Evolutionary conservation across 1,140 invertebrate species (phyloP).

Genomic region (Drosophila biarmipes): DNA sequence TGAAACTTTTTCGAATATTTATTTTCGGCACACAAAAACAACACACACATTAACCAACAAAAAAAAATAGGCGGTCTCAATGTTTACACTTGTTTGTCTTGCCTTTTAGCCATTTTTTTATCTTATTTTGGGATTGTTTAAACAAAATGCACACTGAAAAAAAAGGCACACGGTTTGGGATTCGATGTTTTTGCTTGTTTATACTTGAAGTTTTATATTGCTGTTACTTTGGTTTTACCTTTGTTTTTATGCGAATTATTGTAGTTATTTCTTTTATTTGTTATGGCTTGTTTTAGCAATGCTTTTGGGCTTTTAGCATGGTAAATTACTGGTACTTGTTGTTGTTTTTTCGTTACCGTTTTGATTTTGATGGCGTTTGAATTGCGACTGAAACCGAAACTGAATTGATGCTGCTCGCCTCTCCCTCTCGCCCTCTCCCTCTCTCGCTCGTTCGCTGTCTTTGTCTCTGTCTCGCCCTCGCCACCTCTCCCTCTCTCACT

Average conservation of each 20-base stretch:
- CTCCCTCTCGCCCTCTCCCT: slow-evolving; percentile 12
- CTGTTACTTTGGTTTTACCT: background rate
- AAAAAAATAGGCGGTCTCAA: slow-evolving; percentile 26
- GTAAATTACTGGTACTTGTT: slow-evolving; percentile 34
- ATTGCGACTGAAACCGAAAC: slow-evolving; percentile 79
- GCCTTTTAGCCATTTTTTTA: slow-evolving; percentile 15
- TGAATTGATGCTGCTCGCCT: slow-evolving; percentile 65
- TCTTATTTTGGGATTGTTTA: slow-evolving; percentile 47
- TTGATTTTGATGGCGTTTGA: slow-evolving; percentile 83
- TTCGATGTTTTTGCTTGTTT: slow-evolving; percentile 1
- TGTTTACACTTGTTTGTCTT: slow-evolving; percentile 34
- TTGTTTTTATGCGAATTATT: slow-evolving; percentile 1
- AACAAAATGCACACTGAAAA: slow-evolving; percentile 22
- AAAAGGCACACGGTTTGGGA: slow-evolving; percentile 4
- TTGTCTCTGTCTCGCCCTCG: background rate
- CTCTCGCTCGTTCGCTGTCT: background rate
- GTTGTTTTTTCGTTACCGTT: slow-evolving; percentile 71
- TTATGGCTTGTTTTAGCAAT: slow-evolving; percentile 28
- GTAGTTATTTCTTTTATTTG: slow-evolving; percentile 59
- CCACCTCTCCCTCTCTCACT: slow-evolving; percentile 3
- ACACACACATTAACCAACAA: slow-evolving; percentile 26
- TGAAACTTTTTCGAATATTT: background rate
- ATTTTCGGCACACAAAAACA: background rate
- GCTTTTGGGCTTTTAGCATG: slow-evolving; percentile 46
- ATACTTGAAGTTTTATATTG: background rate